Evolutionary conservation across 2,888 invertebrate genomes (phyloP), one percentile per base, ranked within the genome.

Genomic region (Gibbula magus): DNA sequence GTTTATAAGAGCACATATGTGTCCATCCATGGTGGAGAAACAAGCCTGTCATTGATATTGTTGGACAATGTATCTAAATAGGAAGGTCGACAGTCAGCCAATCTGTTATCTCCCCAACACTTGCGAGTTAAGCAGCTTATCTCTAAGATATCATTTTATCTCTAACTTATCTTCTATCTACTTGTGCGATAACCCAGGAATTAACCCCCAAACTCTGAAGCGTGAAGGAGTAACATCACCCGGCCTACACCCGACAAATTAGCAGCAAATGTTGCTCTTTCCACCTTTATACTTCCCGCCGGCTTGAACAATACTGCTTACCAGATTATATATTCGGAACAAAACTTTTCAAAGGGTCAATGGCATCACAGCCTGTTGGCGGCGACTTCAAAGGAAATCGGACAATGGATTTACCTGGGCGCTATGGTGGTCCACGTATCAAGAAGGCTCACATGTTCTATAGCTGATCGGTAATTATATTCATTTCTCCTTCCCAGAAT

Each of bases 251-350:
- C 61, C 61, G 25, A 61, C 61, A 61, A 61, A 61, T 61, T 61
- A 61, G 61, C 61, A 61, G 29, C 61, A 61, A 61, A 61, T 61
- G 61, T 61, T 61, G 61, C 61, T 61, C 29, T 61, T 61, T 61
- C 61, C 29, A 1, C 61, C 61, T 29, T n/a, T 13, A 25, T 61
- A 25, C 29, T 25, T 61, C 61, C 29, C 61, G 29, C 29, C 61
- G 61, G 18, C 22, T 13, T 61, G 61, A 29, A 61, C 61, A 61
- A 61, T 61, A 25, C 16, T 29, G 61, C n/a, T 61, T 61, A 61
- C 61, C 61, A 29, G 61, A 61, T 61, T 61, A 61, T 29, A 25
- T 29, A 25, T 16, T 61, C 61, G 1, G 25, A 29, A 61, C 61
- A 61, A 61, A 25, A 61, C 29, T 29, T 61, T 25, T 18, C 20